phyloP scores from a whole-genome alignment of 2,797 vertebrate genomes.

The Enteromius unitaeniatus region DNA sequence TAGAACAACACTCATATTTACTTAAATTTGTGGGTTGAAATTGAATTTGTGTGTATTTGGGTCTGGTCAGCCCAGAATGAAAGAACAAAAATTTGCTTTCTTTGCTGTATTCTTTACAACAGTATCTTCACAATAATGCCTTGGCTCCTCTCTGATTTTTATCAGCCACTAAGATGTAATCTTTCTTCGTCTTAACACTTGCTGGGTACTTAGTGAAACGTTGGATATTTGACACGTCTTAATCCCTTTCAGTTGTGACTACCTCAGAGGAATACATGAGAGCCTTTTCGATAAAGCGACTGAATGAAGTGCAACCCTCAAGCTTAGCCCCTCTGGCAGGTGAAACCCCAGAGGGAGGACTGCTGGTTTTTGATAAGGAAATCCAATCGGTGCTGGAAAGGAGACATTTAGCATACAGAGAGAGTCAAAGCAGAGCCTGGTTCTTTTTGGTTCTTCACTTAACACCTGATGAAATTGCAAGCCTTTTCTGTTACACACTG shows the following conservation, averaged over 20 bases:
- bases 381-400: constrained; percentile 11
- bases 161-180: not conserved
- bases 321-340: not conserved
- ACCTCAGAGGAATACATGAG: constrained; percentile 26
- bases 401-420: constrained; percentile 30
- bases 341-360: constrained; percentile 18
- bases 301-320: constrained; percentile 22
- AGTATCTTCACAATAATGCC: not conserved
- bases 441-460: constrained; percentile 23
- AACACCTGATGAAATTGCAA: constrained; percentile 20
- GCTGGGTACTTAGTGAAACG: constrained; percentile 3
- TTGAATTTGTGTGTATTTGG: not conserved
- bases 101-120: not conserved
- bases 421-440: constrained; percentile 28
- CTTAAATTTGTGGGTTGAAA: not conserved
- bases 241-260: constrained; percentile 16
- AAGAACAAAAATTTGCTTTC: not conserved
- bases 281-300: constrained; percentile 33
- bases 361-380: constrained; percentile 29
- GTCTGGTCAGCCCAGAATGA: not conserved
- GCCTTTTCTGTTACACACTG: constrained; percentile 1
- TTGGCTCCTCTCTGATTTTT: constrained; percentile 23
- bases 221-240: constrained; percentile 39
- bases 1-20: not conserved
- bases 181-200: constrained; percentile 18